Evolutionary conservation across 2,113 vertebrate species (phyloP).

Genomic region (Pantherophis guttatus): DNA sequence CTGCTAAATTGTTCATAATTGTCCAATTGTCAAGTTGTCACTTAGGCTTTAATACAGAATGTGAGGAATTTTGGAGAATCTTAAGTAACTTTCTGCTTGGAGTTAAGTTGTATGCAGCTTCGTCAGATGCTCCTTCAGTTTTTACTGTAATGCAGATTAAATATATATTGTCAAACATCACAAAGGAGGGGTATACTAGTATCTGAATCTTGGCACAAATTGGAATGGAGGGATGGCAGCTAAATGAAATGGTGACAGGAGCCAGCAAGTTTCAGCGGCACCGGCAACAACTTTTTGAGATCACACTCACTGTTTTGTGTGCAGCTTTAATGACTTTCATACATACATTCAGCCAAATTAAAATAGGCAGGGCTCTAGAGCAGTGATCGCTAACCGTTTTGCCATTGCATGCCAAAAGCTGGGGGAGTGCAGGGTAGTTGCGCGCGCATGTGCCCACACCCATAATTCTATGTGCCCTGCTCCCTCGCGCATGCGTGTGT

Average conservation of each 20-base stretch:
- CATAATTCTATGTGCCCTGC: no score
- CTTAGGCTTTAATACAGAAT: conserved; percentile 57
- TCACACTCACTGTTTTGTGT: conserved; percentile 55
- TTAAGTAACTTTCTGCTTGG: conserved; percentile 63
- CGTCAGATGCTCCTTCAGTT: conserved; percentile 63
- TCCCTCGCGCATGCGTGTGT: no score
- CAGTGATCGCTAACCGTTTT: no score
- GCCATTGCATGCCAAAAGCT: no score
- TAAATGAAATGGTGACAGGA: conserved; percentile 62
- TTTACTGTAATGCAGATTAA: conserved; percentile 64
- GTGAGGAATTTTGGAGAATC: conserved; percentile 63
- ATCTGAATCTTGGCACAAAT: conserved; percentile 56
- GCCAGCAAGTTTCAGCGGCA: conserved; percentile 43
- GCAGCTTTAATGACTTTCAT: conserved; percentile 57
- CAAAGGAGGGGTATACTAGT: conserved; percentile 62
- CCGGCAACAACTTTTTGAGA: conserved; percentile 50
- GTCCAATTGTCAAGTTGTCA: conserved; percentile 55
- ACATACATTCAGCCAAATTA: conserved; percentile 55
- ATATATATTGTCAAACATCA: conserved; percentile 58
- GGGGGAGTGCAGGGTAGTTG: no score
- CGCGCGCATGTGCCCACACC: no score
- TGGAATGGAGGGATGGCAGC: conserved; percentile 62
- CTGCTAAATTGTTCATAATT: conserved; percentile 57
- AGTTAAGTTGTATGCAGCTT: conserved; percentile 68
- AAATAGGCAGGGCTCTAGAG: conserved; percentile 32